Percentiles rank a stretch among this genome's conserved stretches.
Conservation (phyloP, 2,113 vertebrate genomes). For the Paradoxurus hermaphroditus region DNA sequence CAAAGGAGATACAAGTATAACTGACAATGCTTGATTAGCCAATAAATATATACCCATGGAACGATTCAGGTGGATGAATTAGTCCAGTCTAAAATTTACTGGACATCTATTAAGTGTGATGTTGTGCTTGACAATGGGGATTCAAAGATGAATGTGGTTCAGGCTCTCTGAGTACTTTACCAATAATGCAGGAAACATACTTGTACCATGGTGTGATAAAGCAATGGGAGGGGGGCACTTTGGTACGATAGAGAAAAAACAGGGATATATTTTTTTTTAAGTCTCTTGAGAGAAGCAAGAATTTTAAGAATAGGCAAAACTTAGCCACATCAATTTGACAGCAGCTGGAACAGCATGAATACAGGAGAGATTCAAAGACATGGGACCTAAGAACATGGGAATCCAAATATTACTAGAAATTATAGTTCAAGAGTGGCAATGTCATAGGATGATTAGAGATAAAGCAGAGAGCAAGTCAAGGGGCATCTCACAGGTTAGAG, state of each 20-base stretch:
- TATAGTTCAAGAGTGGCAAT: background rate
- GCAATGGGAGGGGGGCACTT: background rate
- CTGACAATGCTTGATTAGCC: background rate
- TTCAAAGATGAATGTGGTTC: background rate
- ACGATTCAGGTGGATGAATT: background rate
- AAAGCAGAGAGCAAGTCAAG: background rate
- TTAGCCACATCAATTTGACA: background rate
- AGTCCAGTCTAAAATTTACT: background rate
- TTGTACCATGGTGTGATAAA: background rate
- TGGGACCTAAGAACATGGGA: background rate
- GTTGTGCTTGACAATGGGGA: background rate
- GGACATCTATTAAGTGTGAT: background rate
- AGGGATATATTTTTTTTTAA: background rate
- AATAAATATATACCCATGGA: background rate
- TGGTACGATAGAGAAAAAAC: background rate
- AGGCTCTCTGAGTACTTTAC: background rate
- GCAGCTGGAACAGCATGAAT: background rate
- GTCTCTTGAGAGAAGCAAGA: background rate
- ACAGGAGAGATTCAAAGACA: background rate
- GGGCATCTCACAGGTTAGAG: background rate
- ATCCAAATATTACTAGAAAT: background rate
- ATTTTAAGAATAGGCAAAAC: background rate
- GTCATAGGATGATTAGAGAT: background rate
- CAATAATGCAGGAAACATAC: background rate
- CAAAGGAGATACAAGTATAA: background rate